phyloP scores from a whole-genome alignment of 2,113 vertebrate species.

The Sterrhoptilus dennistouni region DNA sequence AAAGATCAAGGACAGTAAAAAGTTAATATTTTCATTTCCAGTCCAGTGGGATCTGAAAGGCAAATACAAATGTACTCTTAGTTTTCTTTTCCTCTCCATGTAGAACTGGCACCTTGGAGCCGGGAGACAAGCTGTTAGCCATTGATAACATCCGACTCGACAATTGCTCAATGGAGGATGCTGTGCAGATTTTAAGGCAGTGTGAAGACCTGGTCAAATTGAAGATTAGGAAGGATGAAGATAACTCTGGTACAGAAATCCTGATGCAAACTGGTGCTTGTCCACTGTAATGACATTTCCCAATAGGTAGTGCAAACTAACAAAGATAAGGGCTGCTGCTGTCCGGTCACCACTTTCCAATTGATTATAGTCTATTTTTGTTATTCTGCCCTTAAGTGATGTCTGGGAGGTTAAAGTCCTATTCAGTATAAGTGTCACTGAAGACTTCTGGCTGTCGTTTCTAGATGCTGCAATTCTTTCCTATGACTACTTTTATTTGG shows the following conservation, averaged over 20 bases:
- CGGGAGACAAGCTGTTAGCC: conserved; percentile 93
- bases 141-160: conserved; percentile 94
- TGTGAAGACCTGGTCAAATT: conserved; percentile 97
- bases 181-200: conserved; percentile 91
- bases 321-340: conserved; percentile 32
- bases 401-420: conserved; percentile 29
- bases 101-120: conserved; percentile 96
- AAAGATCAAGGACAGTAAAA: neutral
- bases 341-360: neutral
- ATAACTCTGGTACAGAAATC: conserved; percentile 88
- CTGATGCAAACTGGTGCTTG: neutral
- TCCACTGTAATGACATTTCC: conserved; percentile 50
- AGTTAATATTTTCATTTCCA: neutral
- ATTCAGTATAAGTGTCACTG: neutral
- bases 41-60: conserved; percentile 5
- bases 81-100: neutral
- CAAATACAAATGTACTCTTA: conserved; percentile 20
- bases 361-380: conserved; percentile 43
- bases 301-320: conserved; percentile 18
- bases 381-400: conserved; percentile 40
- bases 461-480: neutral
- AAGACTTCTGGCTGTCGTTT: neutral
- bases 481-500: neutral
- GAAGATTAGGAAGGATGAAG: conserved; percentile 95
- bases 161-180: conserved; percentile 93